A percentile compares a stretch with the other conserved stretches of the same genome.
phyloP scores from a whole-genome alignment of 2,113 vertebrate genomes.

The Danio rerio region GRCz12tu NC_133187.1:37415001-37415500 shows the following conservation, averaged over 20 bases:
- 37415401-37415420: slow-evolving; percentile 42
- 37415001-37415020: neutral
- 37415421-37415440: too few species aligned
- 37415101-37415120: neutral
- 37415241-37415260: slow-evolving; percentile 35
- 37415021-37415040: neutral
- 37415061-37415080: neutral
- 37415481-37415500: too few species aligned
- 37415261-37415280: slow-evolving; percentile 29
- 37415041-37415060: neutral
- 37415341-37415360: slow-evolving; percentile 62
- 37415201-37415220: slow-evolving; percentile 38
- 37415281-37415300: slow-evolving; percentile 46
- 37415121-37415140: neutral
- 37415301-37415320: slow-evolving; percentile 46
- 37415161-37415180: slow-evolving; percentile 17
- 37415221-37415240: slow-evolving; percentile 46
- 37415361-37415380: slow-evolving; percentile 50
- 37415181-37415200: slow-evolving; percentile 43
- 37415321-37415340: slow-evolving; percentile 34
- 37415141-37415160: neutral
- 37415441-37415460: too few species aligned
- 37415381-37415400: slow-evolving; percentile 51
- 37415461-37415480: too few species aligned
- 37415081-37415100: neutral